Conservation (phyloP, 1,140 invertebrate genomes). For the Macrocentrus cingulum region DNA sequence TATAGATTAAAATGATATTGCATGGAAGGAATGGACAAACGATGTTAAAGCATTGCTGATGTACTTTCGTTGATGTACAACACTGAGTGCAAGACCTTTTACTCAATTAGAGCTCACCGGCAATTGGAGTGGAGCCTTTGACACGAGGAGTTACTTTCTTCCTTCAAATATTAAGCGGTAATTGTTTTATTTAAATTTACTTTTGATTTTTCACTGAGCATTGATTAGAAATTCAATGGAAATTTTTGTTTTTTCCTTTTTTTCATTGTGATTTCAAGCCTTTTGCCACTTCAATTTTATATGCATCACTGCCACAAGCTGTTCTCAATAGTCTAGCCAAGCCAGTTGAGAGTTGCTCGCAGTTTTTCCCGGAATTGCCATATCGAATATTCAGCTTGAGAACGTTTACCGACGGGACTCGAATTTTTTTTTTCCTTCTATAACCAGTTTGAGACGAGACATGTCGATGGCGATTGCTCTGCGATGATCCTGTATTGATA, state of each 20-base stretch:
- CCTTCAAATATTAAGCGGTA: too few relatives aligned
- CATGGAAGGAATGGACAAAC: constrained; percentile 19
- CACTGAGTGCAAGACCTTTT: constrained; percentile 20
- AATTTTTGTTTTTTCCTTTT: not conserved
- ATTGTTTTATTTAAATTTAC: too few relatives aligned
- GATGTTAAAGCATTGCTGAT: constrained; percentile 16
- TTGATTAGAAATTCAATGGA: too few relatives aligned
- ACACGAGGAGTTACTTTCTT: too few relatives aligned
- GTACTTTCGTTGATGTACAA: not conserved
- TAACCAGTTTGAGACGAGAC: too few relatives aligned
- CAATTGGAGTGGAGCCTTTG: too few relatives aligned
- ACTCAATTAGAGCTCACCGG: constrained; percentile 15
- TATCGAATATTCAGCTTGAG: not conserved
- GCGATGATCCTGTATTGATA: too few relatives aligned
- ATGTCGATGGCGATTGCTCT: too few relatives aligned
- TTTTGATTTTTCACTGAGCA: too few relatives aligned
- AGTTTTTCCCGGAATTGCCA: not conserved
- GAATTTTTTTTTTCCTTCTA: too few relatives aligned
- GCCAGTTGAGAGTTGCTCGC: not conserved
- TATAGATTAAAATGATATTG: constrained; percentile 26
- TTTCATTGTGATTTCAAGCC: not conserved
- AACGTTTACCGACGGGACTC: too few relatives aligned
- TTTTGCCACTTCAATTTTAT: not conserved
- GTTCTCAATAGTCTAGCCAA: not conserved
- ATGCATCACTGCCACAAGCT: not conserved